A percentile compares a stretch with the other conserved stretches of the same genome.
phyloP scores from a whole-genome alignment of 2,888 invertebrate genomes.

The Aporophyla lueneburgensis region DNA sequence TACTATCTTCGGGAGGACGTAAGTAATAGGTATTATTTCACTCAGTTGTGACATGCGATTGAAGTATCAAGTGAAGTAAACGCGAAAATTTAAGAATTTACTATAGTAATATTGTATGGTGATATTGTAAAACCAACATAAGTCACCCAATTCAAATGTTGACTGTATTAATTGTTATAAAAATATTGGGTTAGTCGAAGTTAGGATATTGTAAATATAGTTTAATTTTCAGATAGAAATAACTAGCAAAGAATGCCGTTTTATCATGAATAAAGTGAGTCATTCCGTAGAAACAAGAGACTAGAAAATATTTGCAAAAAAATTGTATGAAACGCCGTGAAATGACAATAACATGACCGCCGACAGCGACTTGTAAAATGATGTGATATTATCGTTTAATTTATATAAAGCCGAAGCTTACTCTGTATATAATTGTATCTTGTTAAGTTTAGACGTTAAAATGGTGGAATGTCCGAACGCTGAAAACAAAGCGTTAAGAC shows the following conservation, averaged over 20 bases:
- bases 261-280: slow-evolving; percentile 13
- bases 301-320: slow-evolving; percentile 32
- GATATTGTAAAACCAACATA: slow-evolving; percentile 32
- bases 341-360: slow-evolving; percentile 39
- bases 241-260: slow-evolving; percentile 30
- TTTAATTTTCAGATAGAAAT: slow-evolving; percentile 39
- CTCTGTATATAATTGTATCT: slow-evolving; percentile 51
- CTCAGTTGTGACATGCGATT: slow-evolving; percentile 37
- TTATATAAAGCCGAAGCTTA: slow-evolving; percentile 58
- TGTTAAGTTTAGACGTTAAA: slow-evolving; percentile 42
- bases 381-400: slow-evolving; percentile 69
- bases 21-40: slow-evolving; percentile 61
- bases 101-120: slow-evolving; percentile 19
- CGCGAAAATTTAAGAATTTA: slow-evolving; percentile 14
- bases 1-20: slow-evolving; percentile 54
- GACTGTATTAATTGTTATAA: slow-evolving; percentile 31
- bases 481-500: neutral
- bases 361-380: slow-evolving; percentile 46
- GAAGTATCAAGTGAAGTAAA: slow-evolving; percentile 46
- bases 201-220: slow-evolving; percentile 58
- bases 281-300: slow-evolving; percentile 24
- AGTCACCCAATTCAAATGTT: slow-evolving; percentile 19
- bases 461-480: neutral
- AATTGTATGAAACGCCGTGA: slow-evolving; percentile 1
- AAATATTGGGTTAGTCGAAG: slow-evolving; percentile 37